phyloP scores from a whole-genome alignment of 2,113 vertebrate species.

The Esox niger region DNA sequence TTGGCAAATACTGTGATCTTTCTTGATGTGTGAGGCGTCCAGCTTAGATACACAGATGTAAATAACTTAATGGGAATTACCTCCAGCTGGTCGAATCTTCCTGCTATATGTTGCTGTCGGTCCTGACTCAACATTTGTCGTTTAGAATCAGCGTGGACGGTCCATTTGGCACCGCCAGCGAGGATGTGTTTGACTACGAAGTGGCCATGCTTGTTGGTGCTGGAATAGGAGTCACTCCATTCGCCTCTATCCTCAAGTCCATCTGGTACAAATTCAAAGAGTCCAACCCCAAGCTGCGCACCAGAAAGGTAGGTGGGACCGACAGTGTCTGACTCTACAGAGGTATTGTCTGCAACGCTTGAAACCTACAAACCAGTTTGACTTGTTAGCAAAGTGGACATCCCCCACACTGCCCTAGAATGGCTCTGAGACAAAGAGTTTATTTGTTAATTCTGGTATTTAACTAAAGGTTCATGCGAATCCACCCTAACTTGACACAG shows the following conservation, averaged over 20 bases:
- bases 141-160: slow-evolving; percentile 85
- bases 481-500: too few relatives aligned
- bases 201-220: slow-evolving; percentile 89
- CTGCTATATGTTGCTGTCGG: not conserved
- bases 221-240: slow-evolving; percentile 89
- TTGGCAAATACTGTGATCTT: not conserved
- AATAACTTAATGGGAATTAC: not conserved
- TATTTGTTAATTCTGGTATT: too few relatives aligned
- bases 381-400: too few relatives aligned
- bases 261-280: slow-evolving; percentile 91
- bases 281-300: slow-evolving; percentile 79
- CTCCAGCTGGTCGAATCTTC: not conserved
- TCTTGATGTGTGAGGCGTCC: not conserved
- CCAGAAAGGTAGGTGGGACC: slow-evolving; percentile 75
- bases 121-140: not conserved
- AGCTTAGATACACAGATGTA: too few relatives aligned
- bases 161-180: slow-evolving; percentile 89
- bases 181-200: slow-evolving; percentile 89
- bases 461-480: too few relatives aligned
- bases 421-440: not conserved
- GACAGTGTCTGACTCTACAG: not conserved
- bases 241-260: slow-evolving; percentile 90
- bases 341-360: not conserved
- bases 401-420: not conserved
- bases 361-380: not conserved